Percentiles rank a stretch among this genome's conserved stretches.
These are phyloP conservation scores for Diglossa cyanea DNA, from an alignment of 2,797 vertebrate genomes.

Conservation along the genomic window DNA sequence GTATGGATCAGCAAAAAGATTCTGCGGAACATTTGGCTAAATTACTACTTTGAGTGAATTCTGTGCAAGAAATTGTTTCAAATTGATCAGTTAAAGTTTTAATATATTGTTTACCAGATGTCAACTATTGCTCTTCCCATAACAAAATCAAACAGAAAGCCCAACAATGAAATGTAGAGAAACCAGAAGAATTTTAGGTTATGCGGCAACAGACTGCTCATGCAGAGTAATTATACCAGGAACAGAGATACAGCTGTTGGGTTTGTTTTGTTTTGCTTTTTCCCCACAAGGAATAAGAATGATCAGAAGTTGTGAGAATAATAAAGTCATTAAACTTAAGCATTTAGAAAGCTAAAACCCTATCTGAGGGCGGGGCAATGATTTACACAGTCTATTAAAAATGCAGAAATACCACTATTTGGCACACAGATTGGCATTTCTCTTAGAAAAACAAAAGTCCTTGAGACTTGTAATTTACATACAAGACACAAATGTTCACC, in stretches of 20 bases:
- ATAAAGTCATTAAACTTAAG: neutral
- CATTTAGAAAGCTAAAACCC: neutral
- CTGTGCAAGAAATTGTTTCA: neutral
- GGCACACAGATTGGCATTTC: neutral
- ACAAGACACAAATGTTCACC: neutral
- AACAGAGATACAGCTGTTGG: conserved; percentile 1
- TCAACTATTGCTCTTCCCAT: neutral
- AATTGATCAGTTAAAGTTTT: neutral
- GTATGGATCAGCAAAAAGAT: neutral
- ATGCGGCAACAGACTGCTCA: neutral
- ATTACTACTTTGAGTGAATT: neutral
- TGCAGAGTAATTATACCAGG: neutral
- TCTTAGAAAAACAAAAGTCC: neutral
- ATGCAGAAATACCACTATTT: neutral
- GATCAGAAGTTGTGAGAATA: neutral
- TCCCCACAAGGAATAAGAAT: neutral
- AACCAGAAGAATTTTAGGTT: neutral
- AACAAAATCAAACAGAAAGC: conserved; percentile 1
- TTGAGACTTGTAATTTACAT: neutral
- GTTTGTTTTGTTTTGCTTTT: neutral
- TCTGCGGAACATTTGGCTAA: neutral
- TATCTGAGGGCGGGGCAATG: neutral
- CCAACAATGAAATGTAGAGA: neutral
- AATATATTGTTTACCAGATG: neutral
- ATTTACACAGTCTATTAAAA: neutral